phyloP scores from a whole-genome alignment of 2,113 vertebrate species.

The Gymnobelideus leadbeateri region DNA sequence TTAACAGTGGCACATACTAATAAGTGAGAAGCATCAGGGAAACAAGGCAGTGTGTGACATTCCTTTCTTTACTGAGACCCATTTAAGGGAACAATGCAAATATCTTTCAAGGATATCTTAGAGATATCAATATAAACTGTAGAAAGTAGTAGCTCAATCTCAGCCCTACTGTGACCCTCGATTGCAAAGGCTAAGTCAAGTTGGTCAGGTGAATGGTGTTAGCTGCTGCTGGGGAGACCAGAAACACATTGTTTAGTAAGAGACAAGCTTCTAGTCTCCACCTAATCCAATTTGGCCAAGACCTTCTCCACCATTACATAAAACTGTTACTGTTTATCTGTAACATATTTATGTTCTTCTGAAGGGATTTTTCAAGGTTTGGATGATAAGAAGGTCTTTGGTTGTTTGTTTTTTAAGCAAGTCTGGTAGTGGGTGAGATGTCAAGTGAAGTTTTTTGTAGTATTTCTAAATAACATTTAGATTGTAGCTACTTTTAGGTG shows the following conservation, averaged over 20 bases:
- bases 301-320: slow-evolving; percentile 68
- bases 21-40: neutral
- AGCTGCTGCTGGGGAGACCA: slow-evolving; percentile 45
- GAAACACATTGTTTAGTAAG: slow-evolving; percentile 68
- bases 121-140: neutral
- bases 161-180: neutral
- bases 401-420: slow-evolving; percentile 64
- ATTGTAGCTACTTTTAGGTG: slow-evolving; percentile 38
- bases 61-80: neutral
- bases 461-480: slow-evolving; percentile 48
- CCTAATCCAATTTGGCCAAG: slow-evolving; percentile 68
- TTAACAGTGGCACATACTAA: neutral
- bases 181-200: slow-evolving; percentile 25
- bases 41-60: neutral
- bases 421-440: slow-evolving; percentile 35
- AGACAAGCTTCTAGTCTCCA: slow-evolving; percentile 64
- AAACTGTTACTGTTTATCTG: slow-evolving; percentile 74
- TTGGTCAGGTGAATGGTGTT: slow-evolving; percentile 58
- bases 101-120: neutral
- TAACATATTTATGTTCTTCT: slow-evolving; percentile 70
- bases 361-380: slow-evolving; percentile 71
- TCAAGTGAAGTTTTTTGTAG: slow-evolving; percentile 62
- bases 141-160: neutral
- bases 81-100: neutral
- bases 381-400: slow-evolving; percentile 59